phyloP scores from a whole-genome alignment of 2,113 vertebrate species.

The Halichoerus grypus region DNA sequence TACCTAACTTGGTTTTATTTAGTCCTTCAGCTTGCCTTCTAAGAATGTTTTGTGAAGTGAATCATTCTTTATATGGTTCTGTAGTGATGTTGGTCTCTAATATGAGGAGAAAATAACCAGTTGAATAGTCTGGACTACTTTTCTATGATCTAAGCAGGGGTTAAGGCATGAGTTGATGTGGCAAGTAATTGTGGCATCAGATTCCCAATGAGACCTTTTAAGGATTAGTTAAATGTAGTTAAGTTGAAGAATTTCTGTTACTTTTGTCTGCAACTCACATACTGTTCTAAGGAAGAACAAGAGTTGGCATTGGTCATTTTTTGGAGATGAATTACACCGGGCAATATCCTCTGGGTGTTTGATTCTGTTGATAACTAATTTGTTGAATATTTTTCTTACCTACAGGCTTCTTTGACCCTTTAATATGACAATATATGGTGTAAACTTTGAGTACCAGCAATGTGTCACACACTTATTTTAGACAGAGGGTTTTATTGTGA shows the following conservation, averaged over 20 bases:
- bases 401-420: not conserved
- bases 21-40: constrained; percentile 1
- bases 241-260: not conserved
- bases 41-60: not conserved
- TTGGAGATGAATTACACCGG: not conserved
- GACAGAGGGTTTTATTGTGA: not conserved
- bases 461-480: not conserved
- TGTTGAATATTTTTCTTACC: not conserved
- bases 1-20: not conserved
- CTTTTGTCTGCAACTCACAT: not conserved
- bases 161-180: not conserved
- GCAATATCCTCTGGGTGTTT: not conserved
- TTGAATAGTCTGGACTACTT: not conserved
- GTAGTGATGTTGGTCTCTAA: not conserved
- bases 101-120: not conserved
- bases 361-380: not conserved
- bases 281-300: not conserved
- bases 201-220: not conserved
- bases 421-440: not conserved
- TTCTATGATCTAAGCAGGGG: not conserved
- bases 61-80: not conserved
- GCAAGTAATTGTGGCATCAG: not conserved
- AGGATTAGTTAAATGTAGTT: not conserved
- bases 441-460: not conserved
- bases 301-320: not conserved